Conservation (phyloP, 2,888 invertebrate genomes). For the Cryptus viduatorius region DNA sequence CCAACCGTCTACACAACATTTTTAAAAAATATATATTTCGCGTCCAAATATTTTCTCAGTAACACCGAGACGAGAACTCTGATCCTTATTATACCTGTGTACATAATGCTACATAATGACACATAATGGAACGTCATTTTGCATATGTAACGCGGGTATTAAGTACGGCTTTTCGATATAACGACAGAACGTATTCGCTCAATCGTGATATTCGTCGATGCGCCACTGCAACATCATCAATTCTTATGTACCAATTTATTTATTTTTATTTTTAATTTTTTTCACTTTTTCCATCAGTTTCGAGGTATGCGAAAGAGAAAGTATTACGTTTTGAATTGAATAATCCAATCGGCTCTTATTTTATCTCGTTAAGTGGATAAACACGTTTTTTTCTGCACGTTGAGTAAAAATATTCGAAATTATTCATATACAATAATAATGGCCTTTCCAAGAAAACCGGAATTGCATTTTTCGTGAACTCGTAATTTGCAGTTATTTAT, state of each 20-base stretch:
- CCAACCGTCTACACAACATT: conserved; percentile 33
- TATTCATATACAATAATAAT: not conserved
- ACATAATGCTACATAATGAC: conserved; percentile 62
- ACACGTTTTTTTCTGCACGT: not conserved
- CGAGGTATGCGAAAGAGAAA: conserved; percentile 1
- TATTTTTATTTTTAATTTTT: not conserved
- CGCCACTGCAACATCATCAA: not conserved
- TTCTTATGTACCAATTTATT: not conserved
- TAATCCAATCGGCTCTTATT: not conserved
- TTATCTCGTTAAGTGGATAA: not conserved
- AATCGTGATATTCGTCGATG: not conserved
- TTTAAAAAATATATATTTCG: conserved; percentile 1
- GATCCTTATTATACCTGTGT: conserved; percentile 45
- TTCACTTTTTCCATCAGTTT: not conserved
- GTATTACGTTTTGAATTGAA: not conserved
- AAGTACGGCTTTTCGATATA: conserved; percentile 17
- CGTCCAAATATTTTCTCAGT: conserved; percentile 56
- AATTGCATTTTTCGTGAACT: no score
- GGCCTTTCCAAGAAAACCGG: no score
- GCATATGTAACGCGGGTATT: conserved; percentile 19
- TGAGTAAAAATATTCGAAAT: not conserved
- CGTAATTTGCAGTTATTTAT: no score
- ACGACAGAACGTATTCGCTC: conserved; percentile 35
- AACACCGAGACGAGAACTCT: conserved; percentile 25
- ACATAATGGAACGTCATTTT: conserved; percentile 62